A percentile compares a stretch with the other conserved stretches of the same genome.
Conservation (phyloP, 2,113 vertebrate species). For the Nothoprocta pentlandii region DNA sequence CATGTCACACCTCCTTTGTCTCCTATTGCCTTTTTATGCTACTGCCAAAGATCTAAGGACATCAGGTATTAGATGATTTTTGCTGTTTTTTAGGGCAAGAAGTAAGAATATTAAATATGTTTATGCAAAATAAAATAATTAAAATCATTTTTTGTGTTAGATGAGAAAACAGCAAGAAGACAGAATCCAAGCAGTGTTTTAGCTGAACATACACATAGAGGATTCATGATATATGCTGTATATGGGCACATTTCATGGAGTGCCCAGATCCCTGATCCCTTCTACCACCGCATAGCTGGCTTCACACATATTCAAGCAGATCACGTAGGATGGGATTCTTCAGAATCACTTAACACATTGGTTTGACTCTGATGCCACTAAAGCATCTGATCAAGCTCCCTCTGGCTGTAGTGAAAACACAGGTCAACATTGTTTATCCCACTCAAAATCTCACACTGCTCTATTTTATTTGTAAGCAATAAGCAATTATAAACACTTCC, state of each 20-base stretch:
- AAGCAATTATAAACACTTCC: neutral
- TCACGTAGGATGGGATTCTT: neutral
- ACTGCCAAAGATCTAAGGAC: neutral
- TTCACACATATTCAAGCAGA: neutral
- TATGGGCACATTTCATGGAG: accelerated
- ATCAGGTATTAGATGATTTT: neutral
- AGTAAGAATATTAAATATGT: neutral
- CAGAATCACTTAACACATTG: neutral
- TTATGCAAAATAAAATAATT: neutral
- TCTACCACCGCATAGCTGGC: neutral
- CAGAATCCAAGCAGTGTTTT: neutral
- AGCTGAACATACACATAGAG: accelerated
- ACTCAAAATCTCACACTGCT: neutral
- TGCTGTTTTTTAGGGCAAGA: neutral
- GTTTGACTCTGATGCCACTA: neutral
- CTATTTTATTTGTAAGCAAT: neutral
- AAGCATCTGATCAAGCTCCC: neutral
- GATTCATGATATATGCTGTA: accelerated
- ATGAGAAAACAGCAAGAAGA: neutral
- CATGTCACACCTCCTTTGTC: neutral
- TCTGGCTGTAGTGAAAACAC: neutral
- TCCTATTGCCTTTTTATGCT: neutral
- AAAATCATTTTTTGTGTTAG: neutral
- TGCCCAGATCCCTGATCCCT: neutral
- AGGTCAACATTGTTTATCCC: neutral